phyloP scores from a whole-genome alignment of 2,888 invertebrate genomes.

The Clistopyga incitator region DNA sequence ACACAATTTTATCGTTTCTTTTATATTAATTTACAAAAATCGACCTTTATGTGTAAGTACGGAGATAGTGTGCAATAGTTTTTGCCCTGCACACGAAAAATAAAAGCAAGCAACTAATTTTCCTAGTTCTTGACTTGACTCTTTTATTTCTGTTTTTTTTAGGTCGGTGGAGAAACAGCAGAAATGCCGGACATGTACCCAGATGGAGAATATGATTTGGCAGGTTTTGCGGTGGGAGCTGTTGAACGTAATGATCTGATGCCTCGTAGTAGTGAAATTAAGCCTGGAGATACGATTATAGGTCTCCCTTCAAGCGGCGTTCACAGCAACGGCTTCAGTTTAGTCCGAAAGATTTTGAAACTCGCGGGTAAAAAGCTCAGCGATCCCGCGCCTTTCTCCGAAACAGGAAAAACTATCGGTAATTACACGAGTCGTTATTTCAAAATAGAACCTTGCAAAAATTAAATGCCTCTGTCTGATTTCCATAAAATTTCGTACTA shows the following conservation, averaged over 20 bases:
- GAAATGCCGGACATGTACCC: conserved; percentile 98
- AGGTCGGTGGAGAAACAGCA: conserved; percentile 97
- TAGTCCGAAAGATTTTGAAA: conserved; percentile 92
- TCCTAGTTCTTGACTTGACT: background rate
- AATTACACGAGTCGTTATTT: conserved; percentile 66
- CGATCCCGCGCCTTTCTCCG: conserved; percentile 90
- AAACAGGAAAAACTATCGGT: conserved; percentile 90
- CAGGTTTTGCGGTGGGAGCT: conserved; percentile 97
- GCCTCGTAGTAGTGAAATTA: conserved; percentile 89
- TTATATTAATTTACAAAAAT: background rate
- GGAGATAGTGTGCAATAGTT: too few relatives aligned
- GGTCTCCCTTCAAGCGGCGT: conserved; percentile 95
- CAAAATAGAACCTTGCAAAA: too few relatives aligned
- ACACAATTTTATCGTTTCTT: background rate
- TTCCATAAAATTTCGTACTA: too few relatives aligned
- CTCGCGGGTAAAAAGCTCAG: conserved; percentile 88
- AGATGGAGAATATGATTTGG: conserved; percentile 95
- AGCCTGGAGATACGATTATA: conserved; percentile 92
- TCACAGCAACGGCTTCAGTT: conserved; percentile 97
- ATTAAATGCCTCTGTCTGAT: too few relatives aligned
- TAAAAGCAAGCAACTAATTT: background rate
- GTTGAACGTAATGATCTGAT: conserved; percentile 92
- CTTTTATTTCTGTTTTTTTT: conserved; percentile 59
- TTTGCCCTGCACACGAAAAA: too few relatives aligned
- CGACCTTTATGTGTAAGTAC: too few relatives aligned